Evolutionary conservation across 1,140 invertebrate species (phyloP), one percentile per base, ranked within the genome.

Genomic region (silkworm (Bombyx mori)): DNA sequence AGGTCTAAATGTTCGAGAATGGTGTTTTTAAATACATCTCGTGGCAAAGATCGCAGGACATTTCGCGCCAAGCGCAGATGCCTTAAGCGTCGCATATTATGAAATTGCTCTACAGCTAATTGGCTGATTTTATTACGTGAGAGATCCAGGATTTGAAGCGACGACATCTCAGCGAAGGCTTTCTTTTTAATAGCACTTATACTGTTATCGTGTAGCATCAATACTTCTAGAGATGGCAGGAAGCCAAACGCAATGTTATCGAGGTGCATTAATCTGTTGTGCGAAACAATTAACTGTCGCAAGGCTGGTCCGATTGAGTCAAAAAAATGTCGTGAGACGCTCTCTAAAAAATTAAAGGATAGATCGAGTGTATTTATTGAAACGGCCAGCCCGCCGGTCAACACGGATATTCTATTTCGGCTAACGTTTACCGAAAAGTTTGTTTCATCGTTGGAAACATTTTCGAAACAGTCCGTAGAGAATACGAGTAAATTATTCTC

Each of bases 21-120:
- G 0, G 93, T 96, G 62, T 91, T 93, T 65, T 91, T 90, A 65
- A 96, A 95, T 1, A 93, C 90, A 60, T 96, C 94, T 5, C 92
- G 89, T 0, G 94, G 92, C 26, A 96, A 73, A 1, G 93, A 92
- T 59, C 91, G 90, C 26, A 97, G 78, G 49, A 91, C 89, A 77
- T 97, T 97, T 46, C 87, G 76, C 0, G 91, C 91, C 7, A 97
- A 75, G 71, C 93, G 91, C 8, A 97, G 68, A 26, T 94, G 89
- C 22, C 94, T 85, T 7, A 97, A 82, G 46, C 90, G 91, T 26
- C 91, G 90, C 26, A 97, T 88, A 8, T 90, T 86, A 76, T 96
- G 96, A 61, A 79, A 79, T 54, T 91, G 89, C 58, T 92, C 93
- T 0, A 97, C 79, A 69, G 96, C 93, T 2, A 97, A 70, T 50